Percentiles rank a stretch among this genome's conserved stretches.
These are phyloP conservation scores for Megalurothrips usitatus DNA, from an alignment of 2,888 invertebrate species.

Conservation along the genomic window DNA sequence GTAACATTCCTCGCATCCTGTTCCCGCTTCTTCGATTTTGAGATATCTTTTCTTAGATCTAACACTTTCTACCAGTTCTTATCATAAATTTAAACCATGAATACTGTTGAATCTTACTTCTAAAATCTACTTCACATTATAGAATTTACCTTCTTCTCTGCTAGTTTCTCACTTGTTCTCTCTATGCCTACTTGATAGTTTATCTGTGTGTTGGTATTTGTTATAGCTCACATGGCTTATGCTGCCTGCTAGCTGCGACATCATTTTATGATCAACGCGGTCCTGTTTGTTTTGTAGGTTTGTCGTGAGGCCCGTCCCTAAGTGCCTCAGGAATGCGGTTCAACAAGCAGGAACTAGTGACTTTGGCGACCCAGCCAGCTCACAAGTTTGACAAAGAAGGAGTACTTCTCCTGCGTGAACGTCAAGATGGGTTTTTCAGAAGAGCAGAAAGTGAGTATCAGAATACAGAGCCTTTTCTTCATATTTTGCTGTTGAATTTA, in stretches of 20 bases:
- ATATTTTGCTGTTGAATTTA: constrained; percentile 28
- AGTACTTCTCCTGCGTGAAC: constrained; percentile 75
- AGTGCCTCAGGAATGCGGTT: constrained; percentile 64
- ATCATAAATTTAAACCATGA: too few relatives aligned
- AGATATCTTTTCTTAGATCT: too few relatives aligned
- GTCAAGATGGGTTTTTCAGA: constrained; percentile 87
- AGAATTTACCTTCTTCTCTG: background rate
- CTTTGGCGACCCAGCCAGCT: constrained; percentile 79
- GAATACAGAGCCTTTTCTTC: background rate
- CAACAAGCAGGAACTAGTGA: constrained; percentile 81
- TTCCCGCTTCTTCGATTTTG: too few relatives aligned
- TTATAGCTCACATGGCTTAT: too few relatives aligned
- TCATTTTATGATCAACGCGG: background rate
- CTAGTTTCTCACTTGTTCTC: background rate
- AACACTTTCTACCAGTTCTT: too few relatives aligned
- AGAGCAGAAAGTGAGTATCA: constrained; percentile 76
- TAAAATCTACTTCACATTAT: background rate
- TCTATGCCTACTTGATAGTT: background rate
- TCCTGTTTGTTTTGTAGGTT: background rate
- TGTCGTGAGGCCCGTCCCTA: background rate
- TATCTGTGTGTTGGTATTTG: background rate
- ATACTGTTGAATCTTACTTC: too few relatives aligned
- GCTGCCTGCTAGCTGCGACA: too few relatives aligned
- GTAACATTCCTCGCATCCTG: too few relatives aligned
- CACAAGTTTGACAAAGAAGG: constrained; percentile 91